These are phyloP conservation scores for Colletes gigas DNA, from an alignment of 1,140 invertebrate species.

Conservation along the genomic window DNA sequence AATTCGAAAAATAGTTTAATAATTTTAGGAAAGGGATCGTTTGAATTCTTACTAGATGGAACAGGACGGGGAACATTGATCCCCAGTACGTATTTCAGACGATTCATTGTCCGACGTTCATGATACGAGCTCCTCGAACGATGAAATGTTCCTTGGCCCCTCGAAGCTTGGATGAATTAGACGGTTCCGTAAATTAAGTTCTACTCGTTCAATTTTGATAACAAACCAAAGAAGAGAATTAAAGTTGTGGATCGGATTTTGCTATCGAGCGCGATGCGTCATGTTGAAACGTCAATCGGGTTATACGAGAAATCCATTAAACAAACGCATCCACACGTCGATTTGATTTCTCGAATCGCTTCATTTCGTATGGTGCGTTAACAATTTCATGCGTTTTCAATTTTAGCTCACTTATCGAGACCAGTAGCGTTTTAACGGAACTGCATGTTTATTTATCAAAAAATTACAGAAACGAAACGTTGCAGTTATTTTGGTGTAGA, in stretches of 20 bases:
- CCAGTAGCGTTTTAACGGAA: no score
- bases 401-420: no score
- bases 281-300: conserved; percentile 18
- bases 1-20: no score
- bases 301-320: conserved; percentile 9
- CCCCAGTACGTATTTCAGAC: conserved; percentile 58
- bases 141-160: not conserved
- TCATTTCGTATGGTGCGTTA: not conserved
- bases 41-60: conserved; percentile 51
- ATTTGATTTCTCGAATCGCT: not conserved
- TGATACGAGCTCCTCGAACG: not conserved
- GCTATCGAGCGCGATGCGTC: not conserved
- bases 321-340: conserved; percentile 14
- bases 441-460: no score
- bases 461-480: no score
- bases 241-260: not conserved
- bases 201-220: conserved; percentile 38
- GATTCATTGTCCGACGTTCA: conserved; percentile 57
- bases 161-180: no score
- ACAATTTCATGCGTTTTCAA: no score
- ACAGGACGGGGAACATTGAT: conserved; percentile 40
- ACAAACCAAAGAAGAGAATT: not conserved
- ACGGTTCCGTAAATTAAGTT: not conserved
- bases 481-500: no score
- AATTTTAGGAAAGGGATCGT: not conserved